A percentile compares a stretch with the other conserved stretches of the same genome.
These are phyloP conservation scores for Serranus cabrilla DNA, from an alignment of 2,797 vertebrate genomes.

Conservation along the genomic window DNA sequence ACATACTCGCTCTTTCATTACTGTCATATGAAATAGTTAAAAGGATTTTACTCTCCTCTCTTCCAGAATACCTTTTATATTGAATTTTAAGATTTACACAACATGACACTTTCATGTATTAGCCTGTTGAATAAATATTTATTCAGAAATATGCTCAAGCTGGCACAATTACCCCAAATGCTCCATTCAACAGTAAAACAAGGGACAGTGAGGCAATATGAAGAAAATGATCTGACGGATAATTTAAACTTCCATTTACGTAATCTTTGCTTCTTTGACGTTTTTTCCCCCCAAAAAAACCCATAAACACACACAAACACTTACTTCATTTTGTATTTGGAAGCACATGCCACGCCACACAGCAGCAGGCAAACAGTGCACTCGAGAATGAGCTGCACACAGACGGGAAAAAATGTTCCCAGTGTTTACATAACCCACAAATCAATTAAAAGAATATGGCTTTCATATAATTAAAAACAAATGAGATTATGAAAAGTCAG, in stretches of 20 bases:
- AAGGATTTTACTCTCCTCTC: too few relatives aligned
- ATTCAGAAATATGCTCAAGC: neutral
- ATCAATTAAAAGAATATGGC: conserved; percentile 67
- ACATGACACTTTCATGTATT: neutral
- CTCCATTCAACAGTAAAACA: conserved; percentile 1
- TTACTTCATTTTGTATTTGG: conserved; percentile 5
- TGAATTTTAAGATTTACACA: too few relatives aligned
- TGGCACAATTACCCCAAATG: neutral
- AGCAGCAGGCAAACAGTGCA: conserved; percentile 12
- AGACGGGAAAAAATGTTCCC: conserved; percentile 25
- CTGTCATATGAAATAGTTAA: too few relatives aligned
- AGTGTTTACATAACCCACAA: conserved; percentile 61
- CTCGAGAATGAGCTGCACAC: conserved; percentile 6
- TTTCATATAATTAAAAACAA: conserved; percentile 72
- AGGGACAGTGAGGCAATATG: neutral
- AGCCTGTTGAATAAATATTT: neutral
- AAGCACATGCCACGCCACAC: conserved; percentile 17
- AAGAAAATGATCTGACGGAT: conserved; percentile 5
- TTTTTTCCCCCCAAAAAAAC: conserved; percentile 3
- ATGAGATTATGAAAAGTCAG: conserved; percentile 53
- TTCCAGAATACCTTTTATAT: too few relatives aligned
- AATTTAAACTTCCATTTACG: neutral
- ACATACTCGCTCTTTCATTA: too few relatives aligned
- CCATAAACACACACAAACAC: conserved; percentile 10
- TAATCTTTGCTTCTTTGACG: neutral